Base-by-base conservation (phyloP, 2,797 vertebrate genomes). In the Lindbergichthys nudifrons region DNA sequence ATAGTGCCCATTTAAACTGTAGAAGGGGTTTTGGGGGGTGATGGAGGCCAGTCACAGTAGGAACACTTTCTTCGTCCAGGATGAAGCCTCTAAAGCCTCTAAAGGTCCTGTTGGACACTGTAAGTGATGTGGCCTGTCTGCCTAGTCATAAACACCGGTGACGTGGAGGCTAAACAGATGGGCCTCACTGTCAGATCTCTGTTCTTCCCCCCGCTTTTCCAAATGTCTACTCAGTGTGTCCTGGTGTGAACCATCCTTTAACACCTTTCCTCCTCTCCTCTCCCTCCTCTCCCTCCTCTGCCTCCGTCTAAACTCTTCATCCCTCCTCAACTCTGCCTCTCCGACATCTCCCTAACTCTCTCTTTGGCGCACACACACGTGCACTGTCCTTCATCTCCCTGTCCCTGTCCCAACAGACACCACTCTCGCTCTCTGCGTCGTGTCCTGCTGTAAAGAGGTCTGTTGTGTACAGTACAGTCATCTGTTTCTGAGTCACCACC, bases 401-500 rank as follows among this genome's bases (percentile, higher is more conserved):
- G 16, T 45, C 51, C 63, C 8, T 42, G 42, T 67, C 65, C 32
- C 41, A 59, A 41, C 58, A 26, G 43, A 75, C 65, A 54, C 4
- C 53, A 14, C 1, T 32, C 64, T 69, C 75, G 16, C 15, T 74
- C 78, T 79, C 66, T 68, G 79, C 76, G 66, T 75, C 61, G 71
- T 70, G 85, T 81, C 79, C 90, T 85, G 78, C 84, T 65, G 81
- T 88, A 85, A 63, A 75, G 66, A 76, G 45, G 59, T 88, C 88
- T 89, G 90, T 92, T 92, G 83, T 79, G 86, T 78, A 77, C 80
- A 75, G 80, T 77, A 83, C 80, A 87, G 90, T 93, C 91, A 93
- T 91, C 89, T 84, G 89, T 87, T 91, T 76, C 80, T 93, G 91
- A 94, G 83, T 93, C 92, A 94, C 81, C 68, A 45, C 48, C 62